Percentiles rank a stretch among this genome's conserved stretches.
These are phyloP conservation scores for Drosophila paulistorum DNA, from an alignment of 1,140 invertebrate species.

Conservation along the genomic window DNA sequence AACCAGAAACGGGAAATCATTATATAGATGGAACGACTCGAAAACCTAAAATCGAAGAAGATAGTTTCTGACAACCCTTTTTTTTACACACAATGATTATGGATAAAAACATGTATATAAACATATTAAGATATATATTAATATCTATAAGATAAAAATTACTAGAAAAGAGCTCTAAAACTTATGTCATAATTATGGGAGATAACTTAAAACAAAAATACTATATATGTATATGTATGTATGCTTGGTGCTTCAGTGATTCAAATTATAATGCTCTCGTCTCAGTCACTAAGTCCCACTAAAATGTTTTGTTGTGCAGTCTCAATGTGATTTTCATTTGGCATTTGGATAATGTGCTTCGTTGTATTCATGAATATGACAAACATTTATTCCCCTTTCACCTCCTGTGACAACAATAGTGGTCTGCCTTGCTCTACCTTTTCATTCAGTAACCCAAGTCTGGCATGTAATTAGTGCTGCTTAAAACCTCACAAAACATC, in stretches of 20 bases:
- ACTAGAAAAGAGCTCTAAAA: no score
- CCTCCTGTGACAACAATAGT: neutral
- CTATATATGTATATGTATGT: no score
- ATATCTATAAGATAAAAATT: no score
- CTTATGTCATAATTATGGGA: no score
- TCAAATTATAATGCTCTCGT: neutral
- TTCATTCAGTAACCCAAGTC: neutral
- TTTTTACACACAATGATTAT: no score
- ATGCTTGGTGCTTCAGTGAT: no score
- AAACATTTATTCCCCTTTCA: constrained; percentile 5
- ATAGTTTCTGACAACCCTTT: no score
- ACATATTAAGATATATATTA: no score
- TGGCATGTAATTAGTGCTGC: constrained; percentile 54
- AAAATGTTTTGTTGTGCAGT: constrained; percentile 1
- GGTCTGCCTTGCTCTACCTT: constrained; percentile 9
- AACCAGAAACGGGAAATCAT: constrained; percentile 8
- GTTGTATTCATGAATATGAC: constrained; percentile 45
- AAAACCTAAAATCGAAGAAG: no score
- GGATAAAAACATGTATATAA: no score
- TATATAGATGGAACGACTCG: neutral
- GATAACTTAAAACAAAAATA: no score
- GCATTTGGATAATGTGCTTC: constrained; percentile 36
- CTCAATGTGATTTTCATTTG: constrained; percentile 1
- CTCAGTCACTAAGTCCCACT: neutral
- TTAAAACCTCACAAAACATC: constrained; percentile 49